Evolutionary conservation across 2,113 vertebrate species (phyloP).

Genomic region (Brachypteracias leptosomus): DNA sequence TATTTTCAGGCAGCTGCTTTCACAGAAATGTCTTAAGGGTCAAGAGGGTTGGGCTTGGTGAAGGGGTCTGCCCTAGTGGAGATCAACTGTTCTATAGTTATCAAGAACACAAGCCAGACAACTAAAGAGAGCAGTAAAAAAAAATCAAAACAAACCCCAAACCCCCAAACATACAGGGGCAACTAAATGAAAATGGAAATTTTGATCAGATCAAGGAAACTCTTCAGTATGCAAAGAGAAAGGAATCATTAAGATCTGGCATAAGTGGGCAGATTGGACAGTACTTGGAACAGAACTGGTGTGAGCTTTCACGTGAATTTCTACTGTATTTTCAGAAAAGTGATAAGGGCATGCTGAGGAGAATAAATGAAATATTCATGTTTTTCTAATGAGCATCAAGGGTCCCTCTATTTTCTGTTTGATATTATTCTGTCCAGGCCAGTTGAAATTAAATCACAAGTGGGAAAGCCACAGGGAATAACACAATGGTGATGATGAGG

Average conservation of each 20-base stretch:
- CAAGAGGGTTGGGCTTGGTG: background rate
- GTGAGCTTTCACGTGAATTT: background rate
- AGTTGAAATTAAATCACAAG: conserved; percentile 1
- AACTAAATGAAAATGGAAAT: background rate
- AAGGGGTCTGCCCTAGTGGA: background rate
- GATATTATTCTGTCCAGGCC: background rate
- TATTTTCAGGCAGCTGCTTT: background rate
- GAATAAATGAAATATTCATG: conserved; percentile 15
- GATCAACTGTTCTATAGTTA: background rate
- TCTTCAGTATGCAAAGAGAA: background rate
- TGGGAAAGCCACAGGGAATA: background rate
- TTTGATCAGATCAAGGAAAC: background rate
- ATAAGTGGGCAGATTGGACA: background rate
- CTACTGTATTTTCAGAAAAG: background rate
- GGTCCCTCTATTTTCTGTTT: background rate
- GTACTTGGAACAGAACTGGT: background rate
- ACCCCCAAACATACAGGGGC: background rate
- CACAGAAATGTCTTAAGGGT: background rate
- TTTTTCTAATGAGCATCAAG: conserved; percentile 1
- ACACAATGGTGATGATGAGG: background rate
- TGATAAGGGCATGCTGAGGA: background rate
- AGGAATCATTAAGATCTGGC: background rate
- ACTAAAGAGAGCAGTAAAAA: background rate
- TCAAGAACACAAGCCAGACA: background rate
- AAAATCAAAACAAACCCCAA: no score